Base-by-base conservation (phyloP, 2,888 invertebrate genomes). In the Noctua janthina region DNA sequence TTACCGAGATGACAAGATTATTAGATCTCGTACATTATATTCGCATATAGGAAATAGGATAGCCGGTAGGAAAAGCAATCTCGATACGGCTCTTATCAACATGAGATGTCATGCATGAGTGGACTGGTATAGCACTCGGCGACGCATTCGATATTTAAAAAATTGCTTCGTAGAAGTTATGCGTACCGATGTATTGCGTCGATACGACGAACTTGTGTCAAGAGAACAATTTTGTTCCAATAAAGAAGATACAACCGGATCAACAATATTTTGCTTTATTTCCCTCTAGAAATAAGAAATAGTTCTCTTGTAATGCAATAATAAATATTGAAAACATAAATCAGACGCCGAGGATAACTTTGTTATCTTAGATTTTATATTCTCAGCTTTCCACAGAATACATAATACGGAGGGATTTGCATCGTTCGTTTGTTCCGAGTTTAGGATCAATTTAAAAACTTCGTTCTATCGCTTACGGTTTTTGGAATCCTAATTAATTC, bases 241-340 rank as follows among this genome's bases (percentile, higher is more conserved):
- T 86, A 83, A 72, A 43, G n/a, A 20, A 83, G 43, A 82, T 82
- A 83, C 64, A 35, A 43, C 23, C 43, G 51, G 64, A 76, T 72
- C 64, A 49, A 59, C 62, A 23, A 49, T 76, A 64, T 64, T 76
- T 69, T 68, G 49, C 51, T 76, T 73, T 64, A 69, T 64, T 69
- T 56, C 67, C 49, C 62, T 67, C 6, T 68, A 82, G 59, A 82
- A 74, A 59, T 74, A 70, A 75, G 59, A 86, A 74, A 59, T 74
- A 70, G 43, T 81, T 69, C 13, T 69, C n/a, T 74, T 74, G 35
- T 73, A 73, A 70, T 85, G 46, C 59, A 71, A 84, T 67, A 79
- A 62, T 59, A 54, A 51, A 83, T 85, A 74, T 73, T 82, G 64
- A 59, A 86, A 69, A 72, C 64, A 73, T 82, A 67, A 72, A 81